Conservation (phyloP, 2,113 vertebrate genomes). For the Brachypteracias leptosomus region DNA sequence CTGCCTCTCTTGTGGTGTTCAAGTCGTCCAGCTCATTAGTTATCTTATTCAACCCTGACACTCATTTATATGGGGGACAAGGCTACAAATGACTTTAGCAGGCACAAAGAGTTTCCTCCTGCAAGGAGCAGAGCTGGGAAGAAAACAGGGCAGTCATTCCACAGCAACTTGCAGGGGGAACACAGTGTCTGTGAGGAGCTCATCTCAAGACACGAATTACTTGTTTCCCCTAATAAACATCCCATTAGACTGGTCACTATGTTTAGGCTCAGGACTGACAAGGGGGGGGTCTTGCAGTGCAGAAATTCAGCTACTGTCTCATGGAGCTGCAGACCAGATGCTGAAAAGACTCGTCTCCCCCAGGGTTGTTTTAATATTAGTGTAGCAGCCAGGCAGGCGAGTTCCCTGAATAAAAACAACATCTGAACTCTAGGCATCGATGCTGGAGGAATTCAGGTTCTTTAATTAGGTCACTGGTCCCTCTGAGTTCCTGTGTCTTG, state of each 20-base stretch:
- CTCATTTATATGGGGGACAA: constrained; percentile 10
- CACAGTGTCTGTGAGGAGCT: neutral
- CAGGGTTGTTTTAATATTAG: constrained; percentile 49
- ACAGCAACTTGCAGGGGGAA: constrained; percentile 4
- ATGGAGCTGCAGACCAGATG: constrained; percentile 24
- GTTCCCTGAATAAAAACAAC: constrained; percentile 56
- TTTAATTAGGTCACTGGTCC: constrained; percentile 54
- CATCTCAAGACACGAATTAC: constrained; percentile 42
- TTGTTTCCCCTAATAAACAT: constrained; percentile 50
- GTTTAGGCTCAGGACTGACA: constrained; percentile 41
- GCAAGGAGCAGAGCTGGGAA: neutral
- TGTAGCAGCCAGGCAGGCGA: constrained; percentile 45
- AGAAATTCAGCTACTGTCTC: constrained; percentile 42
- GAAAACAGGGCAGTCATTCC: constrained; percentile 27
- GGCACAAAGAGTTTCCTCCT: neutral
- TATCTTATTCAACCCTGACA: constrained; percentile 58
- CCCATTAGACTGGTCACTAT: constrained; percentile 7
- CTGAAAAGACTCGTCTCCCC: constrained; percentile 43
- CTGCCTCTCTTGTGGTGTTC: constrained; percentile 14
- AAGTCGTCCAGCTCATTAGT: constrained; percentile 42
- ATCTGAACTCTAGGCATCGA: constrained; percentile 44
- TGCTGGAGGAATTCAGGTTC: constrained; percentile 33
- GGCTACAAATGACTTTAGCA: constrained; percentile 46
- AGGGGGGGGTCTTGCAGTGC: constrained; percentile 24
- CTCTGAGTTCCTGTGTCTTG: constrained; percentile 14